These are phyloP conservation scores for Rhorus exstirpatorius DNA, from an alignment of 2,888 invertebrate genomes.

Conservation along the genomic window DNA sequence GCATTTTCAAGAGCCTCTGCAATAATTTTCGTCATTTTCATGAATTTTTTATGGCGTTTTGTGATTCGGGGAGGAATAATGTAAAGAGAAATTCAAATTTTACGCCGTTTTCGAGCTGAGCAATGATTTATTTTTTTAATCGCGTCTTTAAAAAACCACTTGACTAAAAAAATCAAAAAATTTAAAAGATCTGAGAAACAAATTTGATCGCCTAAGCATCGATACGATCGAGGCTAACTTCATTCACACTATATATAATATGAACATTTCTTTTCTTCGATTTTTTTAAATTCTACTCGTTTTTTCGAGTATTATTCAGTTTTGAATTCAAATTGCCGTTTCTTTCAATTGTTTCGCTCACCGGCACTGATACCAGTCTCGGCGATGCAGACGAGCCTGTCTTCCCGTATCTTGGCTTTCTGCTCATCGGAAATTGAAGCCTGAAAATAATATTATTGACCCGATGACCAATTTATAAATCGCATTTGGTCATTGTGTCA, in stretches of 20 bases:
- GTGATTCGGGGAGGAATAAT: neutral
- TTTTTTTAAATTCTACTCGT: too few relatives aligned
- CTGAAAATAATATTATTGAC: constrained; percentile 18
- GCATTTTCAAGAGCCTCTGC: constrained; percentile 78
- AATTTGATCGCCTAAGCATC: too few relatives aligned
- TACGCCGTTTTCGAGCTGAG: constrained; percentile 7
- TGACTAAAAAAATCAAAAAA: too few relatives aligned
- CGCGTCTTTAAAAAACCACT: neutral
- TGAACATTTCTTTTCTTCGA: too few relatives aligned
- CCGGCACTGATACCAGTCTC: constrained; percentile 78
- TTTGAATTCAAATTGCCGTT: neutral
- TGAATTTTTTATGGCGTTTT: neutral
- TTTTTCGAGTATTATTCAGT: neutral
- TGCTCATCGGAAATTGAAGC: constrained; percentile 60
- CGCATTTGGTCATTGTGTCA: neutral
- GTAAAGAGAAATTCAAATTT: too few relatives aligned
- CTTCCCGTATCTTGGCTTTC: constrained; percentile 71
- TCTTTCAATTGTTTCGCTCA: constrained; percentile 59
- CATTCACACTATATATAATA: too few relatives aligned
- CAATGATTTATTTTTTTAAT: neutral
- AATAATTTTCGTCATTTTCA: neutral
- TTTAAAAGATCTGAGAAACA: too few relatives aligned
- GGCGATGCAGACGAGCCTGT: constrained; percentile 74
- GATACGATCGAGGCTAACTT: too few relatives aligned
- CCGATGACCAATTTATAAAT: constrained; percentile 1